Evolutionary conservation across 2,113 vertebrate genomes (phyloP), one percentile per base, ranked within the genome.

Genomic region (Otocyon megalotis): DNA sequence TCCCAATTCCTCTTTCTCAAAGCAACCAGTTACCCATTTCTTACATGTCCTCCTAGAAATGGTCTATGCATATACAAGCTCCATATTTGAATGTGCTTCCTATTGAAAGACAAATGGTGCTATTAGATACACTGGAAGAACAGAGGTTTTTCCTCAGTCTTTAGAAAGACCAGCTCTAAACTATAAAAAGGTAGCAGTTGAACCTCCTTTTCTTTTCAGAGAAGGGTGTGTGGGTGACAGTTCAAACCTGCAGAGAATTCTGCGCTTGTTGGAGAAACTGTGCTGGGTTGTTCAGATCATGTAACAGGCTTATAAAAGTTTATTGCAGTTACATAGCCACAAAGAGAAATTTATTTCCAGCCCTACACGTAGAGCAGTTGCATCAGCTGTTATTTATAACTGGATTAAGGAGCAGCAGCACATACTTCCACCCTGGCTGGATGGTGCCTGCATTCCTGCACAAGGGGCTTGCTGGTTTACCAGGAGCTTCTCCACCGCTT

Each of bases 301-400:
- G 50, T 58, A 62, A 30, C 58, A 53, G 67, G 17, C 90, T 77
- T 90, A 48, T 88, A 67, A 88, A 96, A 88, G 81, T 67, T 76
- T 19, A 77, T 53, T 90, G 54, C 26, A 26, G 32, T 79, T 53
- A 20, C 71, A 2, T 35, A 69, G 56, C 56, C 85, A 20, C 90
- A 90, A 63, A 58, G 89, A 90, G 90, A 90, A 85, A 9, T 88
- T 83, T 80, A 60, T 65, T 94, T 83, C 86, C 56, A 90, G 88
- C 43, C n/a, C 58, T 54, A 3, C 7, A 6, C 0, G 1, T 14
- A 43, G 30, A 67, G 65, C 60, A 77, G 12, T 65, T 35, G 35
- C 50, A 43, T 76, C 43, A 2, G 62, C 30, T 37, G 8, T 60
- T 67, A 15, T 77, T 95, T 94, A 48, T 77, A 54, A 76, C 69